Conservation (phyloP, 2,888 invertebrate genomes). For the Strigamia crassipes region DNA sequence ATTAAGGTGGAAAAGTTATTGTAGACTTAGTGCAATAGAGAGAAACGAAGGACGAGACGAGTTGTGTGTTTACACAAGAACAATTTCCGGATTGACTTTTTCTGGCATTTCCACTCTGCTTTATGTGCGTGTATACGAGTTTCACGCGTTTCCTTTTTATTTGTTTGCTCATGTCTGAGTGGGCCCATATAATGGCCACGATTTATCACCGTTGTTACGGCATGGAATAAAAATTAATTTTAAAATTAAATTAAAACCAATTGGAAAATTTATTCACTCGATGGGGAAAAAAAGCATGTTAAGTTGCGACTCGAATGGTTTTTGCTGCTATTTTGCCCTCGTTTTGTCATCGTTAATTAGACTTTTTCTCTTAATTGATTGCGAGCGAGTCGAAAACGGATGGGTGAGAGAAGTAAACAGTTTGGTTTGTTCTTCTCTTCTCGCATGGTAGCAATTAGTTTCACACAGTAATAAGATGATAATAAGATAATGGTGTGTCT, state of each 20-base stretch:
- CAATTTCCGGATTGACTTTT: conserved; percentile 37
- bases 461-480: conserved; percentile 13
- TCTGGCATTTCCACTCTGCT: conserved; percentile 27
- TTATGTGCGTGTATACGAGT: conserved; percentile 37
- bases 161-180: conserved; percentile 23
- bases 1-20: conserved; percentile 37
- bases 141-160: conserved; percentile 37
- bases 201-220: not conserved
- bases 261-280: not conserved
- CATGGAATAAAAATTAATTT: not conserved
- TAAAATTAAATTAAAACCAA: not conserved
- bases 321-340: conserved; percentile 25
- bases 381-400: conserved; percentile 14
- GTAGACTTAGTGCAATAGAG: not conserved
- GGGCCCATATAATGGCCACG: not conserved
- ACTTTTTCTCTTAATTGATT: conserved; percentile 28
- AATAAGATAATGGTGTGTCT: not conserved
- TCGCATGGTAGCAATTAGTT: conserved; percentile 15
- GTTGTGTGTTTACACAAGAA: conserved; percentile 37
- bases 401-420: not conserved
- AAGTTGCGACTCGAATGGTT: not conserved
- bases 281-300: not conserved
- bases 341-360: conserved; percentile 33
- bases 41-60: not conserved
- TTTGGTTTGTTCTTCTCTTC: conserved; percentile 9